Percentiles rank a stretch among this genome's conserved stretches.
These are phyloP conservation scores for Ceratitis capitata DNA, from an alignment of 1,140 invertebrate species.

Conservation along the genomic window DNA sequence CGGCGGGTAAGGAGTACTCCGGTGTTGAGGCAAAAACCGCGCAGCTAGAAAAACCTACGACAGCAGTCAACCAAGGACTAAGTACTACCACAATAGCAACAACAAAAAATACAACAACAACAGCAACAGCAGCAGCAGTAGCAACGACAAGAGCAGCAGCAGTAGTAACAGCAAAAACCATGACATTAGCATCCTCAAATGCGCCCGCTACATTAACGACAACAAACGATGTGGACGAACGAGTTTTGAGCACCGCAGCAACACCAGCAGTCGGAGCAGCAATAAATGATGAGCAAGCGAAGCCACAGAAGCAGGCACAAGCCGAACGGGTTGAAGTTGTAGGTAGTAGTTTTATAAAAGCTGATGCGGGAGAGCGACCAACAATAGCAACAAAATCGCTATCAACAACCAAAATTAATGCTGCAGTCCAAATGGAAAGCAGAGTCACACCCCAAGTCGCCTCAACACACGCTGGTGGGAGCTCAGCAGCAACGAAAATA, in stretches of 20 bases:
- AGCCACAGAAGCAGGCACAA: constrained; percentile 14
- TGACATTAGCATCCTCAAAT: constrained; percentile 43
- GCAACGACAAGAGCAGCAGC: constrained; percentile 39
- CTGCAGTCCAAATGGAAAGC: neutral
- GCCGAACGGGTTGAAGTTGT: neutral
- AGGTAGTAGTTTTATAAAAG: neutral
- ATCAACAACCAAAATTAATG: constrained; percentile 5
- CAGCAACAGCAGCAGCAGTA: neutral
- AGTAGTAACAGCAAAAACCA: constrained; percentile 39
- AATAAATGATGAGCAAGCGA: neutral
- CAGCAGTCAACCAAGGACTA: neutral
- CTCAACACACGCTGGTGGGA: neutral
- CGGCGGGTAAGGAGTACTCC: too few species aligned
- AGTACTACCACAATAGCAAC: constrained; percentile 18
- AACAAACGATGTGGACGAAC: constrained; percentile 39
- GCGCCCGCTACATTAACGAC: constrained; percentile 43
- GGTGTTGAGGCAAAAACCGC: neutral
- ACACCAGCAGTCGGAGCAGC: neutral
- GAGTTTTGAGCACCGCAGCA: neutral
- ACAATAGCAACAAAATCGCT: constrained; percentile 17
- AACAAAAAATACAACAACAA: too few species aligned
- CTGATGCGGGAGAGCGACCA: neutral
- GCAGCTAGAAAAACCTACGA: neutral
- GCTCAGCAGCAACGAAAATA: neutral
- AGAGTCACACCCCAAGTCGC: neutral